Conservation (phyloP, 2,797 vertebrate species). For the Mycteria americana region DNA sequence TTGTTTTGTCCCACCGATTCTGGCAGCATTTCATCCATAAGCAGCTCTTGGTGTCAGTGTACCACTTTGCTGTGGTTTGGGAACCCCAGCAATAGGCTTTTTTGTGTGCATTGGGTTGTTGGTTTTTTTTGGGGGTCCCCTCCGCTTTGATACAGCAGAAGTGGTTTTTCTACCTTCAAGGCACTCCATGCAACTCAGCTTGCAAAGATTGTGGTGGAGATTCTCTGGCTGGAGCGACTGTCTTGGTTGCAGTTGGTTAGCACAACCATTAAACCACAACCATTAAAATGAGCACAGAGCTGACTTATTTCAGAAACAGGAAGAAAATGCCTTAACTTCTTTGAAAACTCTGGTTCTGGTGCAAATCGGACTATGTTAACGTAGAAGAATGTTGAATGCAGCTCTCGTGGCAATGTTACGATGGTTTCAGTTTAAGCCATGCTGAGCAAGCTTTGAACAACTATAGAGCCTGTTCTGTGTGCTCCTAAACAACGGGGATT, state of each 20-base stretch:
- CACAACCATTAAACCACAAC: neutral
- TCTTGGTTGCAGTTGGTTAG: neutral
- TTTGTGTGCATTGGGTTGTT: neutral
- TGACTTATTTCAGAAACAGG: neutral
- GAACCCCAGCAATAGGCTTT: neutral
- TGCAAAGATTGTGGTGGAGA: neutral
- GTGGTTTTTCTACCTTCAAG: neutral
- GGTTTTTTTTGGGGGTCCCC: neutral
- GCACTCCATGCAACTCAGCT: fast-evolving
- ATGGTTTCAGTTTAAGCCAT: neutral
- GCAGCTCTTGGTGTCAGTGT: fast-evolving
- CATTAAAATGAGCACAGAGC: fast-evolving
- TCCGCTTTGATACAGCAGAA: neutral
- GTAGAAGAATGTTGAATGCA: fast-evolving
- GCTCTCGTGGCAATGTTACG: neutral
- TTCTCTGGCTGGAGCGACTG: neutral
- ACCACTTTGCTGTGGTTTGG: neutral
- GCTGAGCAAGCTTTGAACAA: neutral
- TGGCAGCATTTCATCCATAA: fast-evolving
- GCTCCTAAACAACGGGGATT: neutral
- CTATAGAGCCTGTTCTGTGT: fast-evolving
- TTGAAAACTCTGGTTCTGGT: neutral
- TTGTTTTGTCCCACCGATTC: neutral
- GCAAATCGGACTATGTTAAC: neutral
- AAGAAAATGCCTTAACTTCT: neutral